phyloP scores from a whole-genome alignment of 2,797 vertebrate genomes.

The Lepilemur ruficaudatus region DNA sequence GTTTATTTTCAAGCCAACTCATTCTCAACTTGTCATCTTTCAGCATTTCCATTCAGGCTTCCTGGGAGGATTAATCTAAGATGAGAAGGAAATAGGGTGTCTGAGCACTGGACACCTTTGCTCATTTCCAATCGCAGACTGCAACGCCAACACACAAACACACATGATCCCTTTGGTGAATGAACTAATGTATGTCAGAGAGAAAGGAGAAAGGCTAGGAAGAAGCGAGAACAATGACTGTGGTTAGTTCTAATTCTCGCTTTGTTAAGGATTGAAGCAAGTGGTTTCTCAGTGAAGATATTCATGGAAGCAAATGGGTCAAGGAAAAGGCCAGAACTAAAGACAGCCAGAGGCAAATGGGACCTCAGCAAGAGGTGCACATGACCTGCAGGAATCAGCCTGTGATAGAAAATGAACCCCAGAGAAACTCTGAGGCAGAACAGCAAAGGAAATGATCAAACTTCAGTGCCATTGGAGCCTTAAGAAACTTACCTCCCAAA shows the following conservation, averaged over 20 bases:
- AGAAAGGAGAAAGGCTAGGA: background rate
- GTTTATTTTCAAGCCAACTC: background rate
- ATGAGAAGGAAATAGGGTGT: background rate
- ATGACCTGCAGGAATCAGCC: background rate
- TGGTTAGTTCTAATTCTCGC: background rate
- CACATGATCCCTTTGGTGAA: slow-evolving; percentile 47
- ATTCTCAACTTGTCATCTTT: slow-evolving; percentile 7
- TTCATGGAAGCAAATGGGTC: background rate
- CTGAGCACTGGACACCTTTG: background rate
- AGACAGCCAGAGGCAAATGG: background rate
- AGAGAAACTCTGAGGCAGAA: slow-evolving; percentile 28
- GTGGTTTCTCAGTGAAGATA: background rate
- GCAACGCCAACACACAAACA: background rate
- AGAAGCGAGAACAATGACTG: background rate
- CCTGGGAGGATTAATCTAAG: background rate
- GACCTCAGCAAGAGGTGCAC: background rate
- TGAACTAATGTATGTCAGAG: slow-evolving; percentile 55
- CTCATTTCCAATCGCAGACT: slow-evolving; percentile 31
- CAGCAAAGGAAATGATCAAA: slow-evolving; percentile 28
- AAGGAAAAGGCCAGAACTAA: slow-evolving; percentile 52
- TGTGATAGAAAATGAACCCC: background rate
- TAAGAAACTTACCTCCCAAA: background rate
- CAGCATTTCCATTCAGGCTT: background rate
- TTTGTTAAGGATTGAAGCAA: background rate
- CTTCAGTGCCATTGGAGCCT: background rate